These are phyloP conservation scores for Stegophylla sp. DNA, from an alignment of 2,888 invertebrate genomes.

Conservation along the genomic window DNA sequence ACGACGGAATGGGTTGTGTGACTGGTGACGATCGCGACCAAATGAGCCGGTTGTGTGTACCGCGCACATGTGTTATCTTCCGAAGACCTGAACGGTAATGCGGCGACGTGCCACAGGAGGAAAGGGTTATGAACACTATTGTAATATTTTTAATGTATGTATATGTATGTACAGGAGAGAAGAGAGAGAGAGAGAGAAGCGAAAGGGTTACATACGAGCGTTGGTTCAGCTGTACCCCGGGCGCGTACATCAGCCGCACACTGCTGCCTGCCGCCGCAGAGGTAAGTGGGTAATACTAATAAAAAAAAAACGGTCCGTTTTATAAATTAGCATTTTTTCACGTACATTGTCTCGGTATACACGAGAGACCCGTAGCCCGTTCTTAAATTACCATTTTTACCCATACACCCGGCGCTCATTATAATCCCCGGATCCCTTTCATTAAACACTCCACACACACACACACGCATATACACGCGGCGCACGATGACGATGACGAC, in stretches of 20 bases:
- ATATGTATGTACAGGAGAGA: conserved; percentile 37
- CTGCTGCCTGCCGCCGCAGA: neutral
- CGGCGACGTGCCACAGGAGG: conserved; percentile 1
- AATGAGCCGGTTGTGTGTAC: conserved; percentile 33
- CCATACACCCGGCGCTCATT: conserved; percentile 51
- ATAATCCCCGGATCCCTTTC: conserved; percentile 58
- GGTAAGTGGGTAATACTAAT: conserved; percentile 42
- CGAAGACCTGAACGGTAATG: conserved; percentile 49
- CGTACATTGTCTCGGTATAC: conserved; percentile 51
- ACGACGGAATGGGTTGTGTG: neutral
- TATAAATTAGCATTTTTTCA: conserved; percentile 58
- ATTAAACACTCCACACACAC: conserved; percentile 25
- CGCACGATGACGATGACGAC: neutral
- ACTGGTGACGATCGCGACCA: conserved; percentile 39
- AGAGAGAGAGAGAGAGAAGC: conserved; percentile 32
- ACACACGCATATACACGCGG: neutral
- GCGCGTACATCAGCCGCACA: no score
- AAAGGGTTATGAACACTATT: conserved; percentile 56
- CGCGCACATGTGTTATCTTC: conserved; percentile 35
- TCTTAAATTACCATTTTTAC: conserved; percentile 58
- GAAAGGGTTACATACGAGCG: conserved; percentile 49
- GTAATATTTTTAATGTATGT: conserved; percentile 53
- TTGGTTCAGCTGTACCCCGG: conserved; percentile 55
- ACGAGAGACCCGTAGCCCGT: conserved; percentile 35
- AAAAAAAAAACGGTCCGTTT: conserved; percentile 54